Evolutionary conservation across 2,113 vertebrate genomes (phyloP).

Genomic region (Eulemur macaco): DNA sequence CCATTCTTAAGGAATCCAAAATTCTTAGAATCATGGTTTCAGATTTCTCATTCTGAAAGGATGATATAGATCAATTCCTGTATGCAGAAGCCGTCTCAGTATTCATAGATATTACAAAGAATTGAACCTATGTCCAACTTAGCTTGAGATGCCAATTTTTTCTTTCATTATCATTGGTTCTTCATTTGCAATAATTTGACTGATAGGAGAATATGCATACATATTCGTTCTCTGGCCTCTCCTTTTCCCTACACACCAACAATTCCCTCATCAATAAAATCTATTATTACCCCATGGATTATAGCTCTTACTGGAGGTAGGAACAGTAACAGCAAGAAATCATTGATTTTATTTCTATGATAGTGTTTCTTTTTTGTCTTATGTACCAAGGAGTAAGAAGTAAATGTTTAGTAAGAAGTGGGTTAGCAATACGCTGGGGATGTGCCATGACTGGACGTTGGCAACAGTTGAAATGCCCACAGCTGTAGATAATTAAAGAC

Average conservation of each 20-base stretch:
- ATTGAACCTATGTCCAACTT: neutral
- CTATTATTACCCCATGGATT: neutral
- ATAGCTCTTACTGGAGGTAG: neutral
- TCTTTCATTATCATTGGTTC: neutral
- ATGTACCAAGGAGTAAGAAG: neutral
- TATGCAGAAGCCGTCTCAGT: neutral
- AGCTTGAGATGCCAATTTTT: neutral
- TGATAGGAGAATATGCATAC: neutral
- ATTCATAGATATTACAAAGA: neutral
- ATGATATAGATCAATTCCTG: neutral
- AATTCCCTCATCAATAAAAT: constrained; percentile 2
- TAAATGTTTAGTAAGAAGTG: neutral
- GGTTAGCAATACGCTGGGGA: neutral
- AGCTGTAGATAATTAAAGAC: neutral
- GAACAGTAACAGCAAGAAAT: neutral
- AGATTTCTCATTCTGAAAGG: neutral
- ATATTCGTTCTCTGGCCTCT: neutral
- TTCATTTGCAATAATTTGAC: neutral
- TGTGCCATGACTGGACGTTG: neutral
- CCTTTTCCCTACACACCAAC: neutral
- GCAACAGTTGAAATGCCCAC: no score
- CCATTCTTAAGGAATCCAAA: neutral
- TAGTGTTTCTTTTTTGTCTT: neutral
- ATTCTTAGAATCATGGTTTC: neutral
- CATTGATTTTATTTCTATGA: neutral